phyloP scores from a whole-genome alignment of 2,113 vertebrate species.

The Coregonus clupeaformis region DNA sequence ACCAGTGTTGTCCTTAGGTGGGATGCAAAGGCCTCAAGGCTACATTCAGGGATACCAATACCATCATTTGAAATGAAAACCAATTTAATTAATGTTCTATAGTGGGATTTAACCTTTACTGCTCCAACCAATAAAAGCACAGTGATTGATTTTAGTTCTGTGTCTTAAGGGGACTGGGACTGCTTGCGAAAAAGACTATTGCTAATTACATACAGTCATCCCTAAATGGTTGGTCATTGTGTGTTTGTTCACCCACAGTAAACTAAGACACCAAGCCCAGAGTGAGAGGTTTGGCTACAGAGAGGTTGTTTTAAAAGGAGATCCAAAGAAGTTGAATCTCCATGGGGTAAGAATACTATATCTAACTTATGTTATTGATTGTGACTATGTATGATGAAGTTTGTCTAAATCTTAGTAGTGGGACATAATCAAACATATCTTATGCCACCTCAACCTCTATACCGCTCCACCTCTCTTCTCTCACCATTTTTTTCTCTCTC shows the following conservation, averaged over 20 bases:
- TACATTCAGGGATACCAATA: too few relatives aligned
- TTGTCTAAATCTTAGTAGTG: not conserved
- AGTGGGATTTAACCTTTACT: too few relatives aligned
- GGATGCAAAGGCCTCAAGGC: too few relatives aligned
- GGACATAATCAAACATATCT: not conserved
- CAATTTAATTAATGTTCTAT: too few relatives aligned
- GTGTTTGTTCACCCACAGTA: constrained; percentile 69
- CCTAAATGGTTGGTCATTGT: not conserved
- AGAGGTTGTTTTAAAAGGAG: constrained; percentile 89
- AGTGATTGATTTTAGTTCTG: constrained; percentile 48
- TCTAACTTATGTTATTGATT: not conserved
- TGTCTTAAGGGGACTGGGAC: not conserved
- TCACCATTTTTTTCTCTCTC: not conserved
- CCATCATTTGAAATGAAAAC: too few relatives aligned
- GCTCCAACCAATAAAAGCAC: constrained; percentile 36
- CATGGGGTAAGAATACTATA: constrained; percentile 80
- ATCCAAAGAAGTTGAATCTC: constrained; percentile 82
- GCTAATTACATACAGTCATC: not conserved
- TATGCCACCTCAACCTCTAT: not conserved
- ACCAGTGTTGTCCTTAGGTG: too few relatives aligned
- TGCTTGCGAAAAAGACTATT: not conserved
- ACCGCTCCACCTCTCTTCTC: not conserved
- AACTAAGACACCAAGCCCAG: constrained; percentile 90
- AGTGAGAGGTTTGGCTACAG: constrained; percentile 90
- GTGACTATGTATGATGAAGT: not conserved